Base-by-base conservation (phyloP, 2,113 vertebrate species). In the Bolborhynchus lineola region DNA sequence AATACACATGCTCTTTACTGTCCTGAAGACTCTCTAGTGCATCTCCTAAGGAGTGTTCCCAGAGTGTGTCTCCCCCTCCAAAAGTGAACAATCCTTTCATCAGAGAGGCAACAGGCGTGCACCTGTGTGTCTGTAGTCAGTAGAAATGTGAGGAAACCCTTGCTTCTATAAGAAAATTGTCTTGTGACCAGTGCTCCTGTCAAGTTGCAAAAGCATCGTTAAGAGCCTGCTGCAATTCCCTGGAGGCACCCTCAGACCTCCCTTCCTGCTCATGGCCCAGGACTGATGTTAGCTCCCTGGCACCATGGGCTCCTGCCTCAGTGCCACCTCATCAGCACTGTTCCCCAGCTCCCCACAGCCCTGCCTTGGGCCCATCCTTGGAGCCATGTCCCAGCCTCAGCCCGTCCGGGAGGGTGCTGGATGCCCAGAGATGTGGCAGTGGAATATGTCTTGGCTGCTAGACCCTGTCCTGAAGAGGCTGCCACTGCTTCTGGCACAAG, bases 261-360 rank as follows among this genome's bases (percentile, higher is more conserved):
- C 1, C 4, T 2, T 8, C 5, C 7, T 12, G 21, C 9, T 67
- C 46, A 24, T 0, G 0, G 6, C 42, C 28, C 18, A 35, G 42
- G 25, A 31, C 4, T 3, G 35, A 4, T 1, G 4, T 14, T 42
- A 88, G 24, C 9, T 12, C 25, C 26, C 26, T 0, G 0, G 5
- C 14, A 2, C 11, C 5, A 1, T 2, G 2, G 50, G 12, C 3
- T 11, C 7, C 17, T 62, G 64, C 3, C 31, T 39, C 69, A 31
- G 7, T 3, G 31, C 3, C 10, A 9, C 7, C 1, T 5, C 29
- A 63, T 52, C 21, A n/a, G 9, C 3, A 2, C 4, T 0, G 1
- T 4, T 31, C 13, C 14, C 10, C 39, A 29, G 7, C 6, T 50
- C 6, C n/a, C 24, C 19, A 28, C 11, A 50, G 5, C 19, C 31